These are phyloP conservation scores for Phymastichus coffea DNA, from an alignment of 1,140 invertebrate genomes.

Conservation along the genomic window DNA sequence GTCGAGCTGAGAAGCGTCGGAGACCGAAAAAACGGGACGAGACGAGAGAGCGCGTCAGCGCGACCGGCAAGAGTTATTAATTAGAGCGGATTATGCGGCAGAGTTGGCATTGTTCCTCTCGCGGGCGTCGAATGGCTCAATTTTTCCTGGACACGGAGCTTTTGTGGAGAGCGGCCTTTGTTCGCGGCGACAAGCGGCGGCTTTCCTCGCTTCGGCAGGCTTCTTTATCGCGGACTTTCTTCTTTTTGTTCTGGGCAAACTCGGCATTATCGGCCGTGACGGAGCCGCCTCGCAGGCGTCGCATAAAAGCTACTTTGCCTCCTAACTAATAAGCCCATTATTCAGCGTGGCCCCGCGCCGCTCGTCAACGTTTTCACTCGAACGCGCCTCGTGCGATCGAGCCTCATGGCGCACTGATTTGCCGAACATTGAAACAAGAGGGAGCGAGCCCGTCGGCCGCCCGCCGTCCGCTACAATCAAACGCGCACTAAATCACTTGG, in stretches of 20 bases:
- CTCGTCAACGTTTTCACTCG: neutral
- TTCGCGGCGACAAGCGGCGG: neutral
- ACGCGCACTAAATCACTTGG: conserved; percentile 26
- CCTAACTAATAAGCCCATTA: conserved; percentile 25
- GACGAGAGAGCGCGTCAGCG: too few species aligned
- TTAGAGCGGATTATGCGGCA: too few species aligned
- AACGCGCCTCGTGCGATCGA: neutral
- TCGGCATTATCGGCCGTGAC: conserved; percentile 13
- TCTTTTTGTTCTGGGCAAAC: conserved; percentile 16
- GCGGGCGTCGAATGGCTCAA: too few species aligned
- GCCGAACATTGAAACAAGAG: neutral
- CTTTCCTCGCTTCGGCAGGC: neutral
- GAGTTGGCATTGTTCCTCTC: too few species aligned
- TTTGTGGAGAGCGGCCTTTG: neutral
- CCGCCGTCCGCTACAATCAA: conserved; percentile 15
- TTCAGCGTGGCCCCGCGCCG: conserved; percentile 14
- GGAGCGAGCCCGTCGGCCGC: neutral
- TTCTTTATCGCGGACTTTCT: too few species aligned
- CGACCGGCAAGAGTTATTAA: too few species aligned
- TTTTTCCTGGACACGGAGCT: neutral
- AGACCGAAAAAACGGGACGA: too few species aligned
- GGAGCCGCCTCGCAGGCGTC: neutral
- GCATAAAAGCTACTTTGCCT: neutral
- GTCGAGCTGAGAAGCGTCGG: too few species aligned
- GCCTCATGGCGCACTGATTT: neutral